A percentile compares a stretch with the other conserved stretches of the same genome.
phyloP scores from a whole-genome alignment of 2,113 vertebrate species.

The Fregata magnificens region DNA sequence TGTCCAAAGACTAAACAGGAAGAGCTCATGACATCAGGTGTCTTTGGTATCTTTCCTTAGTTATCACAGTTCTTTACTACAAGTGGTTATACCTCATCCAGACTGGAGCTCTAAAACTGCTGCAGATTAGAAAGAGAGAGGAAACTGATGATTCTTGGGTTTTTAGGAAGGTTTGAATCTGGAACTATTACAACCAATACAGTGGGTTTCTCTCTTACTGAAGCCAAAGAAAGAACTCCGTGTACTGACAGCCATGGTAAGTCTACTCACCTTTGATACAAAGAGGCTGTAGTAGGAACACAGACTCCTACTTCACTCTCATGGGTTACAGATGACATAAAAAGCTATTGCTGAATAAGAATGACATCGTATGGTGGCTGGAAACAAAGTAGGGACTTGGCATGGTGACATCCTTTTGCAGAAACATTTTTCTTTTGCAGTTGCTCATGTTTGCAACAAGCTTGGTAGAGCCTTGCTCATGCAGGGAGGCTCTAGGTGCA shows the following conservation, averaged over 20 bases:
- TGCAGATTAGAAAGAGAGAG: neutral
- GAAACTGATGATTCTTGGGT: neutral
- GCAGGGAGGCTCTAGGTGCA: neutral
- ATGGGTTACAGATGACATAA: neutral
- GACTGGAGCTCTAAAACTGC: neutral
- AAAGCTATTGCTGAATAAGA: neutral
- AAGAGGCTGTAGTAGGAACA: neutral
- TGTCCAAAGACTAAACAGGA: neutral
- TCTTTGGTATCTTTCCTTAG: neutral
- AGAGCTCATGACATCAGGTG: neutral
- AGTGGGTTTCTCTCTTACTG: neutral
- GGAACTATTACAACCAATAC: neutral
- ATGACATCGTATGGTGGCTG: neutral
- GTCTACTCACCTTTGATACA: neutral
- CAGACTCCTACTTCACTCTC: neutral
- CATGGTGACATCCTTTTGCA: neutral
- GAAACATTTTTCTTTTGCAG: neutral
- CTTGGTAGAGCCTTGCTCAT: too few relatives aligned
- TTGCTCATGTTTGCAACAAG: too few relatives aligned
- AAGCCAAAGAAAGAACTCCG: neutral
- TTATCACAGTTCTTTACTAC: neutral
- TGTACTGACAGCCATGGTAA: neutral
- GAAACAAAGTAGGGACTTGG: neutral
- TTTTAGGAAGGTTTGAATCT: neutral
- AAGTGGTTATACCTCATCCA: neutral